Percentiles rank a stretch among this genome's conserved stretches.
These are phyloP conservation scores for Bos javanicus DNA, from an alignment of 2,113 vertebrate genomes.

Conservation along the genomic window DNA sequence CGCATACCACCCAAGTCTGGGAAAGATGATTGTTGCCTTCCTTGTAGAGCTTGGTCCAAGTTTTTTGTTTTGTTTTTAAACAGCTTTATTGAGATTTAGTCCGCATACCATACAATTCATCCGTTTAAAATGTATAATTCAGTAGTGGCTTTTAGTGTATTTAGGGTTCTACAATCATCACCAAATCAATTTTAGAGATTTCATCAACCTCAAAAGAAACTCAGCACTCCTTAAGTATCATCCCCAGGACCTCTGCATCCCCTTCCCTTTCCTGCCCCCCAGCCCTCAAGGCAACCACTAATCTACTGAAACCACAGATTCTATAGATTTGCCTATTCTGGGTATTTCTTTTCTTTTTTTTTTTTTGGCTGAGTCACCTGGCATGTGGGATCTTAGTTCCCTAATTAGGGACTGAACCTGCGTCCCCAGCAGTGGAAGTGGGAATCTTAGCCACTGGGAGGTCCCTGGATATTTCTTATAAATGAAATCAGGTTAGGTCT, in stretches of 20 bases:
- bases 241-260: not conserved
- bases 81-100: not conserved
- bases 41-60: not conserved
- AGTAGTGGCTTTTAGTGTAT: not conserved
- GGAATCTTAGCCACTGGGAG: not conserved
- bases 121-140: not conserved
- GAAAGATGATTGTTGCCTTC: not conserved
- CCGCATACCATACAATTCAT: not conserved
- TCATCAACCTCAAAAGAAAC: not conserved
- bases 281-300: not conserved
- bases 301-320: not conserved
- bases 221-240: not conserved
- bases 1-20: not conserved
- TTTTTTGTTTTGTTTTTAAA: conserved; percentile 9
- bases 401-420: not conserved
- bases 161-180: not conserved
- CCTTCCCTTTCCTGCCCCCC: not conserved
- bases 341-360: not conserved
- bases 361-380: not conserved
- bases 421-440: not conserved
- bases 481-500: conserved; percentile 35
- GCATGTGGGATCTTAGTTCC: not conserved
- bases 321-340: not conserved
- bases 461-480: not conserved
- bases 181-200: not conserved